Percentiles rank a stretch among this genome's conserved stretches.
These are phyloP conservation scores for Neoscelio sp. DNA, from an alignment of 2,888 invertebrate species.

Conservation along the genomic window DNA sequence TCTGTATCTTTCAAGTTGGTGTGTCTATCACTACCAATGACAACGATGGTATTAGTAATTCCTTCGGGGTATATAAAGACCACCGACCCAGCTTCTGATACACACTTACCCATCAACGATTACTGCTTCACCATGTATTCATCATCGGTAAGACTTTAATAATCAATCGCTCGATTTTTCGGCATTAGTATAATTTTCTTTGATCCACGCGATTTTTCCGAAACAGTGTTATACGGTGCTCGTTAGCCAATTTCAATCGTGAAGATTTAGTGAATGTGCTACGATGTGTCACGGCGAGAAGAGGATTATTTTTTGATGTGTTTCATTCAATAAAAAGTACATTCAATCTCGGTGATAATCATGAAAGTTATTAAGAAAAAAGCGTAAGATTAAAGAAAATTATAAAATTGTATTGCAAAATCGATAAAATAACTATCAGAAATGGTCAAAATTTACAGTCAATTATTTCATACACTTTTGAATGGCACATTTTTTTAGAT, in stretches of 20 bases:
- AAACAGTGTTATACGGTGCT: conserved; percentile 3
- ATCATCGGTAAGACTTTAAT: conserved; percentile 65
- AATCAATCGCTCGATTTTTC: conserved; percentile 20
- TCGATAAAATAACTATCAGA: too few species aligned
- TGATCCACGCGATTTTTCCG: neutral
- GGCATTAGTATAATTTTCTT: neutral
- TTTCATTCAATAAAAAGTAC: too few species aligned
- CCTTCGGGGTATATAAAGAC: conserved; percentile 69
- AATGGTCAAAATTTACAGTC: too few species aligned
- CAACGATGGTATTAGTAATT: conserved; percentile 66
- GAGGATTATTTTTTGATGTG: too few species aligned
- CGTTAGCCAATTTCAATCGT: neutral
- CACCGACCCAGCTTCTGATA: conserved; percentile 58
- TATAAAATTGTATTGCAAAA: too few species aligned
- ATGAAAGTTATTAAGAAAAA: too few species aligned
- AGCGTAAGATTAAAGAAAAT: too few species aligned
- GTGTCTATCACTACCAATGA: conserved; percentile 52
- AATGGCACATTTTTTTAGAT: too few species aligned
- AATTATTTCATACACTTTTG: too few species aligned
- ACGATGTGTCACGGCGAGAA: neutral
- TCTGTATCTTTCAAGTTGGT: conserved; percentile 63
- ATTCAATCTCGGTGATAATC: too few species aligned
- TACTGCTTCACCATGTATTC: conserved; percentile 68
- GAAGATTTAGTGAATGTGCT: conserved; percentile 18
- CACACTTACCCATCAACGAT: conserved; percentile 69